Conservation (phyloP, 2,113 vertebrate species). For the Centropus bengalensis region DNA sequence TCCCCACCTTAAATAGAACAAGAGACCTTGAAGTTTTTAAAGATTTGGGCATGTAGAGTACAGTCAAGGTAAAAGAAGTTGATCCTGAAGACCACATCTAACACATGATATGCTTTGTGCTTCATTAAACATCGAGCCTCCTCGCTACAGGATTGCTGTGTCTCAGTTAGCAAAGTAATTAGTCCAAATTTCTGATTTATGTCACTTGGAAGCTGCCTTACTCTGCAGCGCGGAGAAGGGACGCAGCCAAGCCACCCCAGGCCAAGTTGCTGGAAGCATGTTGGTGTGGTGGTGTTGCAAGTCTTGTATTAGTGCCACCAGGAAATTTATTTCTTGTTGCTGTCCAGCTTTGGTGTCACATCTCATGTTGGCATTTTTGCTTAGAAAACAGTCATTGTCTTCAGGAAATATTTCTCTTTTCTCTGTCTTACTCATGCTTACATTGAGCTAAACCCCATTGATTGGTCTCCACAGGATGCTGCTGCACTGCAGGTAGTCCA, state of each 20-base stretch:
- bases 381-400: not conserved
- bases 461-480: not conserved
- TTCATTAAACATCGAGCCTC: not conserved
- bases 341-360: not conserved
- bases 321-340: not conserved
- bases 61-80: not conserved
- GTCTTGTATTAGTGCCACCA: not conserved
- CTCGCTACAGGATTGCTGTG: not conserved
- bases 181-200: not conserved
- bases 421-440: accelerated
- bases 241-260: not conserved
- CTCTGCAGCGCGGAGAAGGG: not conserved
- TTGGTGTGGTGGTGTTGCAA: not conserved
- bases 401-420: not conserved
- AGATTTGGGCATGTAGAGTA: not conserved
- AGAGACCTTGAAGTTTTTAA: not conserved
- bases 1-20: not conserved
- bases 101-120: not conserved
- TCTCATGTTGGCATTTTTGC: not conserved
- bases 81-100: not conserved
- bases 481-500: not conserved
- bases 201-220: not conserved
- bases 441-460: not conserved
- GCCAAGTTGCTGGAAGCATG: not conserved
- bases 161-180: not conserved